Evolutionary conservation across 2,888 invertebrate species (phyloP).

Genomic region (Punctoribates punctum): DNA sequence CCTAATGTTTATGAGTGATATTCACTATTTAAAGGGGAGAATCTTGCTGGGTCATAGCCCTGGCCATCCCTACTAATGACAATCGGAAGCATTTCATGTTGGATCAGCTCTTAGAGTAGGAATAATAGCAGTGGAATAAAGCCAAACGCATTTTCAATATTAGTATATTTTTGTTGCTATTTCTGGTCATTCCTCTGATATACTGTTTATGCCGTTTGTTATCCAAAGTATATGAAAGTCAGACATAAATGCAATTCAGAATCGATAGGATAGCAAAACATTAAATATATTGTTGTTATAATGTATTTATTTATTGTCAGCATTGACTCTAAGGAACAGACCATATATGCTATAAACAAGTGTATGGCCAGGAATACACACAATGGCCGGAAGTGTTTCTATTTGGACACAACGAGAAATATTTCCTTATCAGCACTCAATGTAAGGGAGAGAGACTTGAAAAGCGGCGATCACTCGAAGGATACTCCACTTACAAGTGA

Average conservation of each 20-base stretch:
- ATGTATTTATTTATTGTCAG: not conserved
- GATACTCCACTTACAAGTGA: conserved; percentile 24
- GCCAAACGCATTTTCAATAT: not conserved
- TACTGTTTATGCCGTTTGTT: not conserved
- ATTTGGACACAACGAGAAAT: conserved; percentile 31
- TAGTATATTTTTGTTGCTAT: not conserved
- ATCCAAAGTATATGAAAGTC: not conserved
- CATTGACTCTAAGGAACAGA: not conserved
- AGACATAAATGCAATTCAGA: conserved; percentile 11
- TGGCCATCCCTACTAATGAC: too few species aligned
- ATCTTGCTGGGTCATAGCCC: too few species aligned
- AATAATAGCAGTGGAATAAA: conserved; percentile 5
- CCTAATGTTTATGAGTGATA: too few species aligned
- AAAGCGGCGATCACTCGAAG: conserved; percentile 11
- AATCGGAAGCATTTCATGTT: conserved; percentile 20
- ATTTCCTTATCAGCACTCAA: conserved; percentile 16
- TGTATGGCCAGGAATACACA: not conserved
- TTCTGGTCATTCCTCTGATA: not conserved
- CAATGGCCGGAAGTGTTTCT: conserved; percentile 29
- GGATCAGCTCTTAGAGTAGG: not conserved
- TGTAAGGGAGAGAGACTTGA: not conserved
- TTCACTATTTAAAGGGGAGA: too few species aligned
- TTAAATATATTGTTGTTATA: not conserved
- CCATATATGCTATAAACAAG: not conserved
- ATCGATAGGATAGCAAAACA: conserved; percentile 2